phyloP scores from a whole-genome alignment of 2,888 invertebrate species.

The Stegana nigrithorax region DNA sequence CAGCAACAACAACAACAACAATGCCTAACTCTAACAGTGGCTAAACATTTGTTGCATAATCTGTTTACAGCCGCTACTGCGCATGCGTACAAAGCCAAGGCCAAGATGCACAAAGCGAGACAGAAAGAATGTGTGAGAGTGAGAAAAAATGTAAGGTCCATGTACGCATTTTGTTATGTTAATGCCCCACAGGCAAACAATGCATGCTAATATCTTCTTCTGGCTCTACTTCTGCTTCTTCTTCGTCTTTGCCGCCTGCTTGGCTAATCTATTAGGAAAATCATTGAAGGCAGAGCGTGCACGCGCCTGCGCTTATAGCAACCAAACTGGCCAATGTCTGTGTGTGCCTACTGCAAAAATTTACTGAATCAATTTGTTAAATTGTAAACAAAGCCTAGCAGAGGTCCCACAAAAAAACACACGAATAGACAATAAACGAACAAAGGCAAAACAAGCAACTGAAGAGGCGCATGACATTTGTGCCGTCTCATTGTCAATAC shows the following conservation, averaged over 20 bases:
- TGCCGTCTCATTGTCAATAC: constrained; percentile 13
- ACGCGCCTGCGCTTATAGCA: constrained; percentile 17
- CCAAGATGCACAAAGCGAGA: constrained; percentile 5
- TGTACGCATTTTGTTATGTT: constrained; percentile 46
- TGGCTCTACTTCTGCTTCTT: constrained; percentile 30
- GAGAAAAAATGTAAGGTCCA: constrained; percentile 8
- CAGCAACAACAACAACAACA: constrained; percentile 2
- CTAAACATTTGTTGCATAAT: constrained; percentile 44
- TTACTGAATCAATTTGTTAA: constrained; percentile 51
- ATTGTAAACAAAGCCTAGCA: constrained; percentile 18
- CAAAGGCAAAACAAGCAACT: constrained; percentile 38
- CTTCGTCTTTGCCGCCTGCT: constrained; percentile 23
- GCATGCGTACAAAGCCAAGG: constrained; percentile 25
- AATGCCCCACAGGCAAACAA: constrained; percentile 46
- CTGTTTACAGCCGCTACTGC: constrained; percentile 46
- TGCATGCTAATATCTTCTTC: constrained; percentile 31
- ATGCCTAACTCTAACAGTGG: constrained; percentile 6
- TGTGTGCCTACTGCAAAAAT: constrained; percentile 33
- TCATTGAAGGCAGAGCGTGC: constrained; percentile 26
- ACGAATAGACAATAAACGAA: constrained; percentile 25
- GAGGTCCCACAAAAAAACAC: constrained; percentile 23
- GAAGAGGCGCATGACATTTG: constrained; percentile 63
- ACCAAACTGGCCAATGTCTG: neutral
- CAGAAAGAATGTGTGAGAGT: constrained; percentile 16
- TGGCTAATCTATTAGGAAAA: constrained; percentile 50